Percentiles rank a stretch among this genome's conserved stretches.
These are phyloP conservation scores for Smittia aterrima DNA, from an alignment of 2,888 invertebrate species.

Conservation along the genomic window DNA sequence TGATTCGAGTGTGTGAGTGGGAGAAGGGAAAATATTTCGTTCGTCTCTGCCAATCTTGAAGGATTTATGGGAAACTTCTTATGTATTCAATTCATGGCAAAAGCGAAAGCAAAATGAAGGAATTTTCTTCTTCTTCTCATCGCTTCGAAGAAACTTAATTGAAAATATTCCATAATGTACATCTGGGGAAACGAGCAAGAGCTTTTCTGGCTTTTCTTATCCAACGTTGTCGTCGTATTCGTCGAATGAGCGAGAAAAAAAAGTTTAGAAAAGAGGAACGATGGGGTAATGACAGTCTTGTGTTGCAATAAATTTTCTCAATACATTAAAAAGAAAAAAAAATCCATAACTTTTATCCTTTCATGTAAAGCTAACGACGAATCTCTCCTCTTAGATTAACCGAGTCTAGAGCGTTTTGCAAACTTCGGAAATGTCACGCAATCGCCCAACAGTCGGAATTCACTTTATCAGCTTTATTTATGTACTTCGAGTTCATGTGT, in stretches of 20 bases:
- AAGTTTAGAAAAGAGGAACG: not conserved
- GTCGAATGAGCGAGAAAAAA: not conserved
- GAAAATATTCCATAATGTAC: slow-evolving; percentile 24
- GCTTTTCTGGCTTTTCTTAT: not conserved
- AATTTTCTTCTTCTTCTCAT: slow-evolving; percentile 1
- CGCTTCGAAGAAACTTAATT: slow-evolving; percentile 18
- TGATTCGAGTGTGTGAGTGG: slow-evolving; percentile 22
- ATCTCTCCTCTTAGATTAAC: too few species aligned
- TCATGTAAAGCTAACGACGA: too few species aligned
- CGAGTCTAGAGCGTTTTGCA: too few species aligned
- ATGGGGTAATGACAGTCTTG: not conserved
- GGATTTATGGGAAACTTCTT: slow-evolving; percentile 33
- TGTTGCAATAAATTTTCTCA: slow-evolving; percentile 11
- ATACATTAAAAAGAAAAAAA: not conserved
- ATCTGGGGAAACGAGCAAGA: not conserved
- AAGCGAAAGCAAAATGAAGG: slow-evolving; percentile 14
- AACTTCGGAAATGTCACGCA: too few species aligned
- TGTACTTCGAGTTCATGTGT: not conserved
- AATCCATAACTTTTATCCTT: too few species aligned
- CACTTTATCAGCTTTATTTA: not conserved
- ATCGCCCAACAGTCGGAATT: not conserved
- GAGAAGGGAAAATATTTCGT: not conserved
- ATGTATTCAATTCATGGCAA: slow-evolving; percentile 33
- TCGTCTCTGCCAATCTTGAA: slow-evolving; percentile 39
- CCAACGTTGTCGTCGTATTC: too few species aligned